Conservation (phyloP, 2,888 invertebrate species). For the Acanthosoma haemorrhoidale region DNA sequence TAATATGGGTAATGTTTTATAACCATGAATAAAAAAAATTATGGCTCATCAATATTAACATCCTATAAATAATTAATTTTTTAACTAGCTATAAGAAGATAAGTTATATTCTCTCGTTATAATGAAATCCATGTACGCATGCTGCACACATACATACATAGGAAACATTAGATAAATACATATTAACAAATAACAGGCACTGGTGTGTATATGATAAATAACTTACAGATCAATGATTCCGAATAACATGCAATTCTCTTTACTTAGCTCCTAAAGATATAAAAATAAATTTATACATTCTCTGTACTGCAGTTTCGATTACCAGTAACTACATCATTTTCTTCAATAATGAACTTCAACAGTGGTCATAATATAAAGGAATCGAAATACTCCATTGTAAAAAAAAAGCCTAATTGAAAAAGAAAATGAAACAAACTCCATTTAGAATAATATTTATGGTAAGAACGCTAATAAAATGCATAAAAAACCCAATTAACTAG, state of each 20-base stretch:
- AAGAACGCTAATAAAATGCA: too few species aligned
- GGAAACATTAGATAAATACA: neutral
- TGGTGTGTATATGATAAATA: too few species aligned
- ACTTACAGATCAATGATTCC: neutral
- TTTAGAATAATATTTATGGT: too few species aligned
- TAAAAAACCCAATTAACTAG: too few species aligned
- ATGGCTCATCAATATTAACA: neutral
- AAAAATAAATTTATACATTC: constrained; percentile 8
- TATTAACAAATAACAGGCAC: neutral
- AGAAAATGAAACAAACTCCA: too few species aligned
- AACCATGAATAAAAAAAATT: neutral
- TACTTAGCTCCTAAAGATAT: constrained; percentile 7
- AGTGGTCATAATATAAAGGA: too few species aligned
- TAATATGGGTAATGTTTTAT: neutral
- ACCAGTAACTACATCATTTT: too few species aligned
- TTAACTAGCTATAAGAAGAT: constrained; percentile 5
- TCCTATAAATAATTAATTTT: neutral
- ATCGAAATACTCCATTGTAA: too few species aligned
- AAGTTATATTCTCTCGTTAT: neutral
- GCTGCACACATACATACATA: neutral
- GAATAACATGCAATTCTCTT: neutral
- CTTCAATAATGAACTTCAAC: too few species aligned
- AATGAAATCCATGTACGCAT: constrained; percentile 8
- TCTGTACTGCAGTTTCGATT: too few species aligned
- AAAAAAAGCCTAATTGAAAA: too few species aligned